Percentiles rank a stretch among this genome's conserved stretches.
These are phyloP conservation scores for Drosophila bifasciata DNA, from an alignment of 1,140 invertebrate genomes.

Conservation along the genomic window DNA sequence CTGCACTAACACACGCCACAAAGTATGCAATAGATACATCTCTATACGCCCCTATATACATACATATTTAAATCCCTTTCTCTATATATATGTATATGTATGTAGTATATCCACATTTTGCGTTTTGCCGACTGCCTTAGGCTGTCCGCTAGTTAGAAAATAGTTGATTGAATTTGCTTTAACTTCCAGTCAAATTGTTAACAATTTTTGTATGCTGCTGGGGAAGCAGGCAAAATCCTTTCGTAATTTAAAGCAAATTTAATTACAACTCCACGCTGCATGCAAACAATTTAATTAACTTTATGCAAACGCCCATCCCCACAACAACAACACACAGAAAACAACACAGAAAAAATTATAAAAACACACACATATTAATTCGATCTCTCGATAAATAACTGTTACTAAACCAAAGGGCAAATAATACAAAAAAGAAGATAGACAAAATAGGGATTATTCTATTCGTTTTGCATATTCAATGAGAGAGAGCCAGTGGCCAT, in stretches of 20 bases:
- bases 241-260: conserved; percentile 58
- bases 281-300: conserved; percentile 73
- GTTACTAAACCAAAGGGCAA: conserved; percentile 39
- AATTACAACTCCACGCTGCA: conserved; percentile 65
- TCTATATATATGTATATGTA: conserved; percentile 23
- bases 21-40: conserved; percentile 23
- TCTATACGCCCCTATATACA: conserved; percentile 12
- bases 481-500: conserved; percentile 17
- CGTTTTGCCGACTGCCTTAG: conserved; percentile 20
- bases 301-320: conserved; percentile 46
- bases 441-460: conserved; percentile 45
- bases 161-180: conserved; percentile 52
- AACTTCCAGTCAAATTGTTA: conserved; percentile 21
- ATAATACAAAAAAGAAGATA: neutral
- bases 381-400: conserved; percentile 41
- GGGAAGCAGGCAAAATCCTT: conserved; percentile 15
- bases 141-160: conserved; percentile 34
- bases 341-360: conserved; percentile 24
- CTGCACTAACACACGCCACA: conserved; percentile 55
- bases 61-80: conserved; percentile 6
- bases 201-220: neutral
- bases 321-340: conserved; percentile 19
- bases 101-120: conserved; percentile 6
- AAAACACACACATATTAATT: too few species aligned
- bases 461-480: conserved; percentile 46